Conservation (phyloP, 2,888 invertebrate species). For the Bembecia ichneumoniformis region DNA sequence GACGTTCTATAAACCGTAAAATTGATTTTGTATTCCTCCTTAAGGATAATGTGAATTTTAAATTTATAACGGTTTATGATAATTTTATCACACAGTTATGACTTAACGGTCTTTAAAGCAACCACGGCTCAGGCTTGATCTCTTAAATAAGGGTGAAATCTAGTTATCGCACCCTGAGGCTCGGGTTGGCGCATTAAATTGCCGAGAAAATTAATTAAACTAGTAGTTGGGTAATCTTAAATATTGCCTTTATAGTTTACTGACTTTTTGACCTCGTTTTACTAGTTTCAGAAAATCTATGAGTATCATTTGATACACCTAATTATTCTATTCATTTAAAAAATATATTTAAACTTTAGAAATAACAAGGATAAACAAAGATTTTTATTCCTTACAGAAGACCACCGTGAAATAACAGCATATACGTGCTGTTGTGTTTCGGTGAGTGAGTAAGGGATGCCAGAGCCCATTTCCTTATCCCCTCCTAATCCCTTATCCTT, state of each 20-base stretch:
- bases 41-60: not conserved
- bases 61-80: not conserved
- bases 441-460: no score
- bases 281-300: conserved; percentile 11
- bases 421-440: no score
- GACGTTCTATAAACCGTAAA: no score
- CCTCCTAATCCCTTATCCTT: no score
- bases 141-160: conserved; percentile 20
- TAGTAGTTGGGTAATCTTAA: not conserved
- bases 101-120: conserved; percentile 2
- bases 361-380: no score
- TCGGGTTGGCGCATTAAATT: conserved; percentile 15
- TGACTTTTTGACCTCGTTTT: conserved; percentile 11
- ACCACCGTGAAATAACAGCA: no score
- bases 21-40: no score
- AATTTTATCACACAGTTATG: not conserved
- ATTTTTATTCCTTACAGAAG: no score
- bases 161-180: conserved; percentile 19
- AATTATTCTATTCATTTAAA: no score
- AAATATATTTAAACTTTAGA: no score
- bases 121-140: conserved; percentile 17
- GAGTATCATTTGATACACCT: no score
- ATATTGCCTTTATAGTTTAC: not conserved
- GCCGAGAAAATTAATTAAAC: not conserved
- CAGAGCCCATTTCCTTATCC: no score